phyloP scores from a whole-genome alignment of 2,797 vertebrate genomes.

The Heteromormyrus szaboi region DNA sequence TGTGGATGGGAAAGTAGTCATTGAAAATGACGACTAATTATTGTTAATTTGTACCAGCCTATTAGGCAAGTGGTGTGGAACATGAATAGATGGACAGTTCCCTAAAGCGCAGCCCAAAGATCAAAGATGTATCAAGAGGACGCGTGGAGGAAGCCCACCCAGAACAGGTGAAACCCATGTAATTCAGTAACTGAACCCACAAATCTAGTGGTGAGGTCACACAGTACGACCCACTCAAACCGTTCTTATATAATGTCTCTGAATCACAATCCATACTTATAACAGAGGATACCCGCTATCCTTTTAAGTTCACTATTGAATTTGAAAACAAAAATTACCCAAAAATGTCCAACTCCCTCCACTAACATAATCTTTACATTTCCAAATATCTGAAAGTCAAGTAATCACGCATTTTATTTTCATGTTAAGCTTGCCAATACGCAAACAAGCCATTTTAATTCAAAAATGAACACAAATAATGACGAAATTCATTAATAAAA shows the following conservation, averaged over 20 bases:
- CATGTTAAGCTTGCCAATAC: not conserved
- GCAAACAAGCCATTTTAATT: constrained; percentile 4
- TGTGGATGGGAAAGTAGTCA: not conserved
- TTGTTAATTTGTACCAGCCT: not conserved
- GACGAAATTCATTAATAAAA: not conserved
- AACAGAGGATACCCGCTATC: not conserved
- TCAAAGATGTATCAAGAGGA: not conserved
- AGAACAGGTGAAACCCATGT: not conserved
- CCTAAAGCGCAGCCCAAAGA: not conserved
- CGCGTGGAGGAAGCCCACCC: not conserved
- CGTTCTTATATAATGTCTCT: not conserved
- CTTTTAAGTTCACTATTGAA: not conserved
- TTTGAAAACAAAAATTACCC: not conserved
- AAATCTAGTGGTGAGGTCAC: not conserved
- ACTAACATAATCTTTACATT: not conserved
- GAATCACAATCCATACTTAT: not conserved
- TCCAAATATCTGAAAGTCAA: not conserved
- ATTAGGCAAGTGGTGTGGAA: not conserved
- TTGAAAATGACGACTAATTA: not conserved
- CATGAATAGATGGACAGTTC: not conserved
- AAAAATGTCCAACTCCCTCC: not conserved
- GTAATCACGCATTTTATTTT: not conserved
- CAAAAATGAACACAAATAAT: not conserved
- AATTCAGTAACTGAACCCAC: not conserved
- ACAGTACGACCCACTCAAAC: not conserved